Base-by-base conservation (phyloP, 2,797 vertebrate genomes). In the Silurus lanzhouensis region DNA sequence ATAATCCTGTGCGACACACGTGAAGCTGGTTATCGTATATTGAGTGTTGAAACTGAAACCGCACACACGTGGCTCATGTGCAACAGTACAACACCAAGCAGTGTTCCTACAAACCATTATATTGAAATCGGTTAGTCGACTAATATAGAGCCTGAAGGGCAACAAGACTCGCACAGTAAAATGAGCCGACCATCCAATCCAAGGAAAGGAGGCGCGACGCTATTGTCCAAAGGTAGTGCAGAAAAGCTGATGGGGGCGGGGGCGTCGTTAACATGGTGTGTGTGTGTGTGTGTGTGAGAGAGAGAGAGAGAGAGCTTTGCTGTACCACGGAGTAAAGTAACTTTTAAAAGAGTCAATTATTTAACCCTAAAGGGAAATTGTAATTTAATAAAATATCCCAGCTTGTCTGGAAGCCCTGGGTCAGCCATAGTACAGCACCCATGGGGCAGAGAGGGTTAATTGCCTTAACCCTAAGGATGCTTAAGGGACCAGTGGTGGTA, bases 191-290 rank as follows among this genome's bases (percentile, higher is more conserved):
- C 10, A 83, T 10, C 70, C 58, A 83, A 76, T 83, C 71, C 17
- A 25, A 83, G 25, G 2, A 52, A 10, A 66, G 60, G 46, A 66
- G 60, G 82, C 82, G 71, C 71, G 82, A 38, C 82, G 31, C 14
- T 64, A 27, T 31, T 61, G n/a, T 71, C 71, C 71, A 83, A 76
- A 75, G 25, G 44, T 27, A 61, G 38, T 38, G 13, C 20, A 61
- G 52, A 8, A 14, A 13, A 64, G 5, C 52, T 9, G 44, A 31
- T 3, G 44, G 20, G 38, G 31, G 31, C 31, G 31, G 31, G 31
- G 38, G 38, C 38, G 38, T 38, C 38, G 38, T 38, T 38, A 4
- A 38, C 38, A 38, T 38, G 38, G 38, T 0, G 38, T 38, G 38
- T 38, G 38, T 38, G 38, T 38, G 38, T 38, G 38, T 38, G 38